Base-by-base conservation (phyloP, 2,888 invertebrate species). In the Oscheius sp. region DNA sequence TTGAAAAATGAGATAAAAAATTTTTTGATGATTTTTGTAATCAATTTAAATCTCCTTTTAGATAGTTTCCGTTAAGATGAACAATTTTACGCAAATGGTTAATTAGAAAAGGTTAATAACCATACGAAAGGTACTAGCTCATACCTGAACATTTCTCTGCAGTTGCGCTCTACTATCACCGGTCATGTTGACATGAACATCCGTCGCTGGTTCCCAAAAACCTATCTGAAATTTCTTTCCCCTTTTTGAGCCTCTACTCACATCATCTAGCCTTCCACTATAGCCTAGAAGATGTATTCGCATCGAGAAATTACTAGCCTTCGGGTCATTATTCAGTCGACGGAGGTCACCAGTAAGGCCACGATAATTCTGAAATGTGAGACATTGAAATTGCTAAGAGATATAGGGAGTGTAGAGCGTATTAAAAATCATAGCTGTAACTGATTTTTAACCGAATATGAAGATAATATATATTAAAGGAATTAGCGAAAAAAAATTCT, bases 211-310 rank as follows among this genome's bases (percentile, higher is more conserved):
- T 66, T 82, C 81, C 85, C 85, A 85, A 70, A 78, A 83, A 6
- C 85, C 85, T 69, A 85, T 85, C 84, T 84, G 59, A 63, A 75
- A 50, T 9, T 2, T 24, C 14, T 2, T 22, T 22, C 8, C 22
- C 9, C 41, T 51, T 51, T 36, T 8, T 2, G 28, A 54, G 28
- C 2, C 17, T 22, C 41, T n/a, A 63, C 77, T 71, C 44, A 85
- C 83, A 61, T 84, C 81, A 54, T 82, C 82, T 33, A 85, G 62
- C 20, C 68, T 70, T 4, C 85, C 85, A 28, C 74, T 82, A 59
- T 82, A 85, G 1, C 85, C 85, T n/a, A 85, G 71, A 32, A 85
- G 72, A 28, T 82, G 74, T 30, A 85, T 85, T 32, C 83, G 68
- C 77, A 85, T 80, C 6, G 83, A 79, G 69, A 85, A 83, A 49